These are phyloP conservation scores for Myiagra hebetior DNA, from an alignment of 2,113 vertebrate species.

Conservation along the genomic window DNA sequence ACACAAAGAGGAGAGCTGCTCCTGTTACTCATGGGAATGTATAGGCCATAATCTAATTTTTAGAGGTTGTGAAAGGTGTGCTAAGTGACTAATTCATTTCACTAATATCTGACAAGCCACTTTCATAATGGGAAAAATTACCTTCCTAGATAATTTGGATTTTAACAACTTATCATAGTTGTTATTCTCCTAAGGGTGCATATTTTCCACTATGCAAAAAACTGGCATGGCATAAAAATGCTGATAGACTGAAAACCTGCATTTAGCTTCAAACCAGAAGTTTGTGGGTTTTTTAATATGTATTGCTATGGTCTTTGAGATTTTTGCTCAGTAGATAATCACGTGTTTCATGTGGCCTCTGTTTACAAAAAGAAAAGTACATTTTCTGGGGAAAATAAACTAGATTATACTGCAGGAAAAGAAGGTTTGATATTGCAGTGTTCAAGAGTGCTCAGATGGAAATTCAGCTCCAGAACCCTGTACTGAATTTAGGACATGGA, in stretches of 20 bases:
- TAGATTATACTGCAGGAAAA: background rate
- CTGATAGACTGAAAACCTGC: background rate
- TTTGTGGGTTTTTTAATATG: background rate
- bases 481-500: background rate
- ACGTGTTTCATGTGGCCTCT: background rate
- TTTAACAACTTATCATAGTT: background rate
- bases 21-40: background rate
- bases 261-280: constrained; percentile 15
- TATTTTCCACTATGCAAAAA: background rate
- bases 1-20: background rate
- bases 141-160: background rate
- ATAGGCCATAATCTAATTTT: background rate
- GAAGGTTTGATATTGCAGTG: background rate
- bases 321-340: background rate
- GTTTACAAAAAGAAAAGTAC: background rate
- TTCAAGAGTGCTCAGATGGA: background rate
- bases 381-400: background rate
- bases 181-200: background rate
- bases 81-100: constrained; percentile 26
- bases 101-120: background rate
- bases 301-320: background rate
- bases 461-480: background rate
- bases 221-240: background rate
- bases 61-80: constrained; percentile 6
- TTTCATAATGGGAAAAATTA: constrained; percentile 15